Evolutionary conservation across 2,113 vertebrate genomes (phyloP), one percentile per base, ranked within the genome.

Genomic region (Oncorhynchus nerka): DNA sequence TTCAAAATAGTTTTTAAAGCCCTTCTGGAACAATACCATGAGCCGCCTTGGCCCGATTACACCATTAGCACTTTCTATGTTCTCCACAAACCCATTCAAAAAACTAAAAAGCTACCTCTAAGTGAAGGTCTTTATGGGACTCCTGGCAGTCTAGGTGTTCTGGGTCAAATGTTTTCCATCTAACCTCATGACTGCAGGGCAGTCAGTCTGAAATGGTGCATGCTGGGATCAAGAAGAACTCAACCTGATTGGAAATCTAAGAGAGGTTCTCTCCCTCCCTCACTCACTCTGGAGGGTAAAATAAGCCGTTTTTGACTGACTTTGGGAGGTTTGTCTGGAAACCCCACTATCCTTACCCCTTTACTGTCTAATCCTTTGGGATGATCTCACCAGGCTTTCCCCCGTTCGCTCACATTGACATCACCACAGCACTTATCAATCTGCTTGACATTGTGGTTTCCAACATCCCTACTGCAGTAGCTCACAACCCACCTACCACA

Each of bases 401-500:
- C 45, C 62, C 48, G 22, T 28, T 9, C 39, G 39, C 8, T 45
- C 39, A 11, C 39, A 11, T 11, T 45, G 8, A 9, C 39, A 26
- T 15, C 28, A 64, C 76, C 26, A 68, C 66, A 13, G 70, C 70
- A 45, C 39, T 55, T 55, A 78, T 68, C 70, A 67, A 69, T 70
- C 32, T 64, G 32, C 39, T 7, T 45, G 65, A 66, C 26, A 68
- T 68, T 68, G 66, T 68, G 66, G 19, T 68, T 68, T 19, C 30
- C 16, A 7, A 19, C 24, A 11, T 28, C 26, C 26, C 22, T 26
- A 68, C 30, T 19, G 30, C 66, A 34, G 66, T 19, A 68, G 66
- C 15, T 78, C 70, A 67, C 72, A 28, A 64, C 78, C 26, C 32
- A 80, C 79, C 81, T 30, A 75, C 83, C 73, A 49, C 79, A 79